Conservation (phyloP, 2,113 vertebrate genomes). For the Phoenicopterus ruber region DNA sequence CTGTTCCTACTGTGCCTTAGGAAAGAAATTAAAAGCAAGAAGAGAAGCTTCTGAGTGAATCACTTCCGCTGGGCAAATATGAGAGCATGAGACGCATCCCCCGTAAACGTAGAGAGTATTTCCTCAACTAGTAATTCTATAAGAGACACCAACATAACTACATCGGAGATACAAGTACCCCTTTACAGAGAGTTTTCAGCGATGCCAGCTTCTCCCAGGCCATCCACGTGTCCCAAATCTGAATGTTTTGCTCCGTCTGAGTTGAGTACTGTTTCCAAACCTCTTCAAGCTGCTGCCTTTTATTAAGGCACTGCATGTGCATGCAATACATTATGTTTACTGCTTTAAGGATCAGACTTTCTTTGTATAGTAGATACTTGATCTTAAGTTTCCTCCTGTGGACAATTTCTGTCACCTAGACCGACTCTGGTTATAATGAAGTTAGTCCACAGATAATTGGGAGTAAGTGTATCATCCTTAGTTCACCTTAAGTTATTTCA, state of each 20-base stretch:
- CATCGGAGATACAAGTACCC: neutral
- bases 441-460: neutral
- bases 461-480: neutral
- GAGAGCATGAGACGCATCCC: neutral
- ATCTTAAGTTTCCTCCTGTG: neutral
- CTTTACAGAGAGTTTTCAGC: neutral
- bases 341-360: neutral
- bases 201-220: neutral
- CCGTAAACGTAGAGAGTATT: neutral
- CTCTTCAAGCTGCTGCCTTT: neutral
- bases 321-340: neutral
- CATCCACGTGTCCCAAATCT: fast-evolving
- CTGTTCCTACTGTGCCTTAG: neutral
- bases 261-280: neutral
- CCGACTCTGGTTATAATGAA: neutral
- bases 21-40: neutral
- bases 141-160: neutral
- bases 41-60: neutral
- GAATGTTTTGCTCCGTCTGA: neutral
- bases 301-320: neutral
- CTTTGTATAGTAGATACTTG: neutral
- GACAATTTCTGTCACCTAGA: neutral
- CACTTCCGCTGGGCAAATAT: neutral
- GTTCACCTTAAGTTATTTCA: neutral
- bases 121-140: neutral